Conservation (phyloP, 2,888 invertebrate genomes). For the Hydropsyche betteni region DNA sequence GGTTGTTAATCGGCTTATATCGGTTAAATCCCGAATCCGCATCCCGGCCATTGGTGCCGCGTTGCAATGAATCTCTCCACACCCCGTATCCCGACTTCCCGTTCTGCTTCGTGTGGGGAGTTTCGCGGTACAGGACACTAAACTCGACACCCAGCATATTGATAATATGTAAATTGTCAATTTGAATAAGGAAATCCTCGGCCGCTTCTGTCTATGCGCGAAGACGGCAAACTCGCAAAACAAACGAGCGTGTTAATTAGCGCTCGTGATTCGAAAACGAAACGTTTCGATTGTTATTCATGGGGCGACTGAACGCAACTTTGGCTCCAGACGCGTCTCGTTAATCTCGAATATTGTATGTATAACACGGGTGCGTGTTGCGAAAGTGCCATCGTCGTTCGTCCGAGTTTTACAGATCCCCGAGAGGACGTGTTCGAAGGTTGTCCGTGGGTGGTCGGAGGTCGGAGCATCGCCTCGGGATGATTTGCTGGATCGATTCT, state of each 20-base stretch:
- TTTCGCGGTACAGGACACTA: conserved; percentile 28
- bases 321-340: too few species aligned
- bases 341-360: too few species aligned
- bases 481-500: conserved; percentile 68
- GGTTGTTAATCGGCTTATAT: conserved; percentile 51
- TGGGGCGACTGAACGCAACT: background rate
- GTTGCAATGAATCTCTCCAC: conserved; percentile 36
- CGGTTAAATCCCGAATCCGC: conserved; percentile 43
- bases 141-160: conserved; percentile 44
- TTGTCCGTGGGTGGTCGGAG: background rate
- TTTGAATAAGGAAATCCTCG: conserved; percentile 41
- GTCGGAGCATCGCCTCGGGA: conserved; percentile 56
- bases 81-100: conserved; percentile 25
- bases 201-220: background rate
- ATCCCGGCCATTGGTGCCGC: conserved; percentile 32
- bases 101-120: conserved; percentile 34
- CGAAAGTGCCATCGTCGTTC: background rate
- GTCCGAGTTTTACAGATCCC: background rate
- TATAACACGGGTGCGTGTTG: too few species aligned
- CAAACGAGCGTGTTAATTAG: conserved; percentile 40
- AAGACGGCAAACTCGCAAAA: conserved; percentile 26
- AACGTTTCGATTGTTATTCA: conserved; percentile 19
- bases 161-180: conserved; percentile 51
- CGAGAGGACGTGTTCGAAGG: background rate
- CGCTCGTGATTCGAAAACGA: conserved; percentile 27